Evolutionary conservation across 2,888 invertebrate species (phyloP).

Genomic region (Cantharis rufa): DNA sequence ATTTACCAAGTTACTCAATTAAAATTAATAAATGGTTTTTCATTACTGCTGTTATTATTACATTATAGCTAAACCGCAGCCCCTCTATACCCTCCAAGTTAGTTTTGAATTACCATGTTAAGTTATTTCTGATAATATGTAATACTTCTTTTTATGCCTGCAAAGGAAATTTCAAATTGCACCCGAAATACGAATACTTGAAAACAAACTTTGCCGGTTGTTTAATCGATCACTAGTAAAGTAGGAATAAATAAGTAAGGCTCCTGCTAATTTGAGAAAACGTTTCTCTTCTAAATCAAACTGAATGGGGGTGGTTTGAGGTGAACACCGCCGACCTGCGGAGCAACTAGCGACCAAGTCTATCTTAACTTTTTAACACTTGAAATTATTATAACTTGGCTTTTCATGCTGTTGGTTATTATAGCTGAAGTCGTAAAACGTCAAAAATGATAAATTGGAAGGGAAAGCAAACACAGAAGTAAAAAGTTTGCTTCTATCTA

Average conservation of each 20-base stretch:
- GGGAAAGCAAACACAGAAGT: not conserved
- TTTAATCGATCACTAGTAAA: not conserved
- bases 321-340: not conserved
- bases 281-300: not conserved
- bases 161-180: no score
- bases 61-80: not conserved
- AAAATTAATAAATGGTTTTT: not conserved
- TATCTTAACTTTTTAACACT: not conserved
- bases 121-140: not conserved
- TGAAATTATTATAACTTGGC: not conserved
- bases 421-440: not conserved
- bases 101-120: not conserved
- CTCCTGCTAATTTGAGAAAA: not conserved
- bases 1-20: not conserved
- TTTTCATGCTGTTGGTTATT: not conserved
- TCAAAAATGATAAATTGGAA: not conserved
- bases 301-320: not conserved
- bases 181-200: no score
- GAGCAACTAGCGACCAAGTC: not conserved
- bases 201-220: not conserved
- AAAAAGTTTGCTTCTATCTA: not conserved
- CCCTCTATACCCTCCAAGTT: no score
- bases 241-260: no score
- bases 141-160: not conserved
- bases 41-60: not conserved